phyloP scores from a whole-genome alignment of 2,113 vertebrate genomes.

The Mesocricetus auratus region DNA sequence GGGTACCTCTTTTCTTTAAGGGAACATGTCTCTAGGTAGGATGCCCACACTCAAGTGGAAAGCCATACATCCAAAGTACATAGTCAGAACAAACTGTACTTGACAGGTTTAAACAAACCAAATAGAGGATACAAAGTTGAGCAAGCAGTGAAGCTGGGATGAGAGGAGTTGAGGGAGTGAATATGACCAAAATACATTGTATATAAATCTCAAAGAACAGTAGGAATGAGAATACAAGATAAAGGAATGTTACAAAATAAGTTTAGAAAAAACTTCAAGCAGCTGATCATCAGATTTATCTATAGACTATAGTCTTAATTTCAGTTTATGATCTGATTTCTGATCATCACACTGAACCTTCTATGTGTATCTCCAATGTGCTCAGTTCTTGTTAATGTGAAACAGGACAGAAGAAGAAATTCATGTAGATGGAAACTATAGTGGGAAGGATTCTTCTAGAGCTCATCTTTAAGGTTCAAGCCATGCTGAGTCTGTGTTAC shows the following conservation, averaged over 20 bases:
- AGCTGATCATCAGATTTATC: constrained; percentile 71
- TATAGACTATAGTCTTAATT: constrained; percentile 66
- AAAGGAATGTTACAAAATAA: constrained; percentile 71
- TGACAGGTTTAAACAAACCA: background rate
- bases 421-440: constrained; percentile 85
- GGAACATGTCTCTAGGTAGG: background rate
- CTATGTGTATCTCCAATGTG: constrained; percentile 82
- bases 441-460: constrained; percentile 93
- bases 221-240: background rate
- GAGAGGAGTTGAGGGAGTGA: background rate
- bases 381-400: constrained; percentile 91
- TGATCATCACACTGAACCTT: constrained; percentile 51
- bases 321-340: constrained; percentile 73
- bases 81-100: background rate
- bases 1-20: background rate
- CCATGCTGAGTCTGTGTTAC: constrained; percentile 87
- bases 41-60: background rate
- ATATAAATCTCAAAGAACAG: background rate
- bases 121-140: background rate
- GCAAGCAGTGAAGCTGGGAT: background rate
- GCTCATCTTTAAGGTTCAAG: constrained; percentile 91
- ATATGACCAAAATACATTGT: background rate
- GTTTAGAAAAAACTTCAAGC: constrained; percentile 69
- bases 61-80: background rate
- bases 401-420: constrained; percentile 95